A percentile compares a stretch with the other conserved stretches of the same genome.
phyloP scores from a whole-genome alignment of 2,888 invertebrate genomes.

The Hermaeophaga mercurialis region DNA sequence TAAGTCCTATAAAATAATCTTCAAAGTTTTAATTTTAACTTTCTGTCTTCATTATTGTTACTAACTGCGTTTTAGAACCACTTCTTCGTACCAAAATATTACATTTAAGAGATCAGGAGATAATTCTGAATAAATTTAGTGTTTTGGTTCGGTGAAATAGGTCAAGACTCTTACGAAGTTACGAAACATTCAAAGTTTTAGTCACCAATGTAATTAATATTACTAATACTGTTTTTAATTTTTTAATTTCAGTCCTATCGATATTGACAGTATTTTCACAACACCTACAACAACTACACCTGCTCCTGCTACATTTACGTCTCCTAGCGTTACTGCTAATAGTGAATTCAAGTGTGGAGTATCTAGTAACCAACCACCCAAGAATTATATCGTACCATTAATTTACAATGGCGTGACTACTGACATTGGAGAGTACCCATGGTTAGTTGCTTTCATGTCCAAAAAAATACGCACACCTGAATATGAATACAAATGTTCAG shows the following conservation, averaged over 20 bases:
- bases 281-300: background rate
- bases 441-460: slow-evolving; percentile 46
- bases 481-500: slow-evolving; percentile 51
- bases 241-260: background rate
- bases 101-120: too few species aligned
- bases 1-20: too few species aligned
- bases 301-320: slow-evolving; percentile 7
- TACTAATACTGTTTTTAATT: too few species aligned
- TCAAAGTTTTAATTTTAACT: too few species aligned
- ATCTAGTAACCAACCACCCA: slow-evolving; percentile 6
- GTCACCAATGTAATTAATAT: too few species aligned
- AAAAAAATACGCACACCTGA: slow-evolving; percentile 32
- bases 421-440: slow-evolving; percentile 47
- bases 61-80: too few species aligned
- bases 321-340: slow-evolving; percentile 2
- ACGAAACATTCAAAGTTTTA: too few species aligned
- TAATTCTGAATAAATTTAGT: too few species aligned
- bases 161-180: too few species aligned
- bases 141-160: too few species aligned
- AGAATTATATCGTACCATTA: slow-evolving; percentile 39
- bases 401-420: slow-evolving; percentile 44
- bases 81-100: too few species aligned
- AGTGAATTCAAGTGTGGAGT: slow-evolving; percentile 40
- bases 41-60: too few species aligned
- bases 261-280: background rate